Conservation (phyloP, 1,140 invertebrate species). For the Cylas formicarius region DNA sequence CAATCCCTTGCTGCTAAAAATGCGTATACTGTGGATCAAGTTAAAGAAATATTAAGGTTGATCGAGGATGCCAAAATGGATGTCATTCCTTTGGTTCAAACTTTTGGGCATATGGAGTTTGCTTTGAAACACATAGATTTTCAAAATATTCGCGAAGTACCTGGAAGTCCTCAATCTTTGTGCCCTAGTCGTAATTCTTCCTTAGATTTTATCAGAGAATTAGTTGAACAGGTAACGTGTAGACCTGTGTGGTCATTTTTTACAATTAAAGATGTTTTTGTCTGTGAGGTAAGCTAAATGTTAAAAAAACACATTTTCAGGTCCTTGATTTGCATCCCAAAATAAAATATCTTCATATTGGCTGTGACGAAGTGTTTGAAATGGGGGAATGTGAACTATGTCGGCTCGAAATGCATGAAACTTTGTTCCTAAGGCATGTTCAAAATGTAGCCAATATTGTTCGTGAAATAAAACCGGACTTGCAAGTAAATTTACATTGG, state of each 20-base stretch:
- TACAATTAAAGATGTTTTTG: not conserved
- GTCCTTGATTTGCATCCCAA: slow-evolving; percentile 47
- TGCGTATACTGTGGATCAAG: slow-evolving; percentile 66
- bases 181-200: slow-evolving; percentile 74
- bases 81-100: slow-evolving; percentile 89
- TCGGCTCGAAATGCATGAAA: slow-evolving; percentile 44
- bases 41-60: slow-evolving; percentile 54
- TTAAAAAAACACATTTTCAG: slow-evolving; percentile 46
- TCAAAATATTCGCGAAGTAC: slow-evolving; percentile 66
- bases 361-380: slow-evolving; percentile 76
- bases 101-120: slow-evolving; percentile 93
- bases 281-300: not conserved
- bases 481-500: slow-evolving; percentile 42
- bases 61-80: slow-evolving; percentile 63
- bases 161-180: slow-evolving; percentile 69
- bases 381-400: slow-evolving; percentile 75
- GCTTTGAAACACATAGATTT: slow-evolving; percentile 76
- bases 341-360: slow-evolving; percentile 57
- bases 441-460: slow-evolving; percentile 55
- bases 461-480: slow-evolving; percentile 53
- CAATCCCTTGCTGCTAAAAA: slow-evolving; percentile 62
- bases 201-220: slow-evolving; percentile 59
- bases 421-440: slow-evolving; percentile 68
- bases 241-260: not conserved
- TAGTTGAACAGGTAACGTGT: slow-evolving; percentile 74